Evolutionary conservation across 1,140 invertebrate species (phyloP), one percentile per base, ranked within the genome.

Genomic region (Drosophila oshimai): DNA sequence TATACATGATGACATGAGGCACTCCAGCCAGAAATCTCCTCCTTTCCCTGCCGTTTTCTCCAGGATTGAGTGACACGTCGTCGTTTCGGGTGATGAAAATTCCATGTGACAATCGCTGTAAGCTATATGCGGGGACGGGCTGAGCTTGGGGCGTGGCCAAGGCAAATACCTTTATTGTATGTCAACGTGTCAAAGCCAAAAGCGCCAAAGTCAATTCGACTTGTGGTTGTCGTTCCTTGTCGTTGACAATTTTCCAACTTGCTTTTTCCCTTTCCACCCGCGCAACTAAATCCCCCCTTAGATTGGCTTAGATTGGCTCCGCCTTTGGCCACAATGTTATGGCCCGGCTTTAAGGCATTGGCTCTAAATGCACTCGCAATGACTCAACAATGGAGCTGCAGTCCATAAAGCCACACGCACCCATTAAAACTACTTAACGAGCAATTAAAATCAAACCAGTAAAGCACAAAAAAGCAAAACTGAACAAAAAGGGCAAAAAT

Each of bases 181-280:
- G 81, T 76, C 80, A 86, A 80, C 80, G 81, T 87, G 80, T 86
- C 80, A 86, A 86, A 83, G 78, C 78, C 78, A 81, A 81, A 80
- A 74, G 80, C 77, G 73, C 78, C 78, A 83, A 76, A 84, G 80
- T 84, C 80, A 84, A 84, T 84, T 86, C 69, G 71, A 80, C 75
- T 84, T 86, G 80, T 42, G 81, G 81, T 72, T 86, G 70, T 61
- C 70, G 74, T 39, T 47, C 18, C 68, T 20, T 73, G 68, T 62
- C 55, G 51, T 37, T 65, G 41, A 74, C 74, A 65, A 79, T 54
- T 69, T 44, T 60, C 54, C 39, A 41, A 7, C 42, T 33, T 46
- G 51, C 31, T 50, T 57, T 47, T 34, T 31, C 6, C 15, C 55
- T 24, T 9, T 6, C n/a, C 31, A 31, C 10, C 34, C 45, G 6